phyloP scores from a whole-genome alignment of 2,797 vertebrate genomes.

The Anguilla marmorata region DNA sequence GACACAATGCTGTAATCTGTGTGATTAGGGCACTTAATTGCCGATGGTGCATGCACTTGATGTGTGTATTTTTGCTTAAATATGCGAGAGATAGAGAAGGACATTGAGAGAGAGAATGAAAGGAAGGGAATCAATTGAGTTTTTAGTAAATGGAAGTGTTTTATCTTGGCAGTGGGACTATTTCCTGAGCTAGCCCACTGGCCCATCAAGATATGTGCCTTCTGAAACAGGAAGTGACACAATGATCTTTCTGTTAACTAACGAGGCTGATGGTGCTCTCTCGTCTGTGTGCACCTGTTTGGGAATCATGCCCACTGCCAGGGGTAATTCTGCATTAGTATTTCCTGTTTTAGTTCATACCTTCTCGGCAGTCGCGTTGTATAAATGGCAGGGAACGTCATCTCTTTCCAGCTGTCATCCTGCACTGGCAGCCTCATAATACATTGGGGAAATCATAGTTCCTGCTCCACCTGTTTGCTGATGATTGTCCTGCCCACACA shows the following conservation, averaged over 20 bases:
- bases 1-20: no score
- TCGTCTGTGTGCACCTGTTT: constrained; percentile 45
- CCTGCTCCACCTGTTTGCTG: constrained; percentile 39
- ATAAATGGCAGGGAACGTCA: constrained; percentile 34
- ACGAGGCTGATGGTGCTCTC: not conserved
- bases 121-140: not conserved
- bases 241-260: constrained; percentile 61
- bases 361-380: constrained; percentile 37
- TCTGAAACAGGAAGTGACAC: constrained; percentile 66
- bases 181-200: constrained; percentile 62
- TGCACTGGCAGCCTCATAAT: constrained; percentile 48
- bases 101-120: not conserved
- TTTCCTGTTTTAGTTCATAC: constrained; percentile 50
- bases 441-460: constrained; percentile 50
- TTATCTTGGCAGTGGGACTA: constrained; percentile 67
- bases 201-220: constrained; percentile 61
- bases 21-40: not conserved
- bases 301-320: constrained; percentile 42
- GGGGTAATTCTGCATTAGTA: constrained; percentile 34
- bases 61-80: not conserved
- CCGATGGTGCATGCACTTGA: constrained; percentile 4
- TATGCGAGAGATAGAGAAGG: constrained; percentile 33
- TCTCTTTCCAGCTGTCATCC: constrained; percentile 42
- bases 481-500: not conserved
- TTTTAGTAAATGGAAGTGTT: not conserved